Evolutionary conservation across 2,888 invertebrate genomes (phyloP), one percentile per base, ranked within the genome.

Genomic region (Rhingia rostrata): DNA sequence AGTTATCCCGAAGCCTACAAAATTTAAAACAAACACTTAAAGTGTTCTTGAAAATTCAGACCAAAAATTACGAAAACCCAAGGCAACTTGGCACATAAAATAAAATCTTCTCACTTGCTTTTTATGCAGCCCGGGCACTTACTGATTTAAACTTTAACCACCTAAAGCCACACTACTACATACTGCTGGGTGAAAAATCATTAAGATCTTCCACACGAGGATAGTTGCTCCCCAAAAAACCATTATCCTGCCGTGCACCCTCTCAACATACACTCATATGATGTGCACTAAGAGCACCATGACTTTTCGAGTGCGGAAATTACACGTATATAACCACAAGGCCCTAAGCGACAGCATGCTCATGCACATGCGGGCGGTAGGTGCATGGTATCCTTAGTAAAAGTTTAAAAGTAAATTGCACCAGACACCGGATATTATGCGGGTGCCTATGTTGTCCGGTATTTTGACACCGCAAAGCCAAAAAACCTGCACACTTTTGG

Each of bases 351-450:
- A 79, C 72, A 33, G 51, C 37, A 73, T 73, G 22, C 22, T 22
- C 22, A 22, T 70, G 69, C 70, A 3, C 7, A 37, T n/a, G 43
- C 14, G 43, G 43, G 43, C 12, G 12, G 43, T 6, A 45, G 43
- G n/a, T 45, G 6, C 14, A 12, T 6, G 10, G 10, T 41, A 41
- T n/a, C n/a, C 69, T 58, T 37, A 56, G 60, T 22, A 47, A 72
- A 64, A 84, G 84, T 84, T 84, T 80, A 53, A 56, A 74, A 74
- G 84, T 80, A 80, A 80, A 74, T 75, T 80, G 70, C 79, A 75
- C 60, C 74, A 74, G 80, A 66, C 79, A 84, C 74, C 80, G 70
- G 84, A 80, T 84, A 80, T 80, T 74, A 66, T 35, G 32, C 39
- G 30, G 35, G 37, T 64, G 69, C 45, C 73, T 54, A 54, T 41